A percentile compares a stretch with the other conserved stretches of the same genome.
phyloP scores from a whole-genome alignment of 92 coral and sea anemone genomes.

The Heliopora coerulea region DNA sequence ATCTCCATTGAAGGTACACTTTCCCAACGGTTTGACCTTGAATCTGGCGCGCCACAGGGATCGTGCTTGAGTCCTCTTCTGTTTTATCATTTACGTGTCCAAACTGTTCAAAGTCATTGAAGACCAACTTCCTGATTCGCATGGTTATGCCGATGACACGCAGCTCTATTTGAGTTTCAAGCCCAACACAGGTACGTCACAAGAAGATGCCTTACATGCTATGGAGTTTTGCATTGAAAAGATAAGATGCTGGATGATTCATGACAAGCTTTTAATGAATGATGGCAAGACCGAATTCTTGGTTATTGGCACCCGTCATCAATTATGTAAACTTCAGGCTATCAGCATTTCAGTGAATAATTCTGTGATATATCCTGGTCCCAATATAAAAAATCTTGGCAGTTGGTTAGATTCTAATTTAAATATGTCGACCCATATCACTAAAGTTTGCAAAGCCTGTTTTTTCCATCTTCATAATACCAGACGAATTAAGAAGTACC shows the following conservation, averaged over 20 bases:
- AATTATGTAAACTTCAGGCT: constrained; percentile 48
- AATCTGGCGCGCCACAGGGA: constrained; percentile 38
- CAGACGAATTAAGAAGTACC: constrained; percentile 52
- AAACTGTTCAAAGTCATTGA: constrained; percentile 46
- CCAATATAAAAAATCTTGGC: constrained; percentile 58
- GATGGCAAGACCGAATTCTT: constrained; percentile 49
- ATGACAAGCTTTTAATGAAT: constrained; percentile 49
- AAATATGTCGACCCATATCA: constrained; percentile 46
- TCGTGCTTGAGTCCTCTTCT: constrained; percentile 53
- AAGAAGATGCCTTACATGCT: constrained; percentile 48
- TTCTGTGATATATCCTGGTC: no score
- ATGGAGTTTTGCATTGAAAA: constrained; percentile 55
- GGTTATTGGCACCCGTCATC: constrained; percentile 51
- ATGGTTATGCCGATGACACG: constrained; percentile 48
- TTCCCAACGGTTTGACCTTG: constrained; percentile 35
- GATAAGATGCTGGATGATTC: constrained; percentile 53
- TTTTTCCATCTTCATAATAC: constrained; percentile 60
- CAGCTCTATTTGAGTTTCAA: constrained; percentile 46
- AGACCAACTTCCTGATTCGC: constrained; percentile 50
- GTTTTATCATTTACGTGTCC: constrained; percentile 48
- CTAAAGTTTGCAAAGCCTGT: constrained; percentile 43
- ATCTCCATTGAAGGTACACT: constrained; percentile 41
- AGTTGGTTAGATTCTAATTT: constrained; percentile 55
- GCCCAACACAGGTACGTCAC: constrained; percentile 41
- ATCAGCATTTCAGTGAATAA: constrained; percentile 38